Conservation (phyloP, 2,113 vertebrate species). For the Rutilus rutilus region DNA sequence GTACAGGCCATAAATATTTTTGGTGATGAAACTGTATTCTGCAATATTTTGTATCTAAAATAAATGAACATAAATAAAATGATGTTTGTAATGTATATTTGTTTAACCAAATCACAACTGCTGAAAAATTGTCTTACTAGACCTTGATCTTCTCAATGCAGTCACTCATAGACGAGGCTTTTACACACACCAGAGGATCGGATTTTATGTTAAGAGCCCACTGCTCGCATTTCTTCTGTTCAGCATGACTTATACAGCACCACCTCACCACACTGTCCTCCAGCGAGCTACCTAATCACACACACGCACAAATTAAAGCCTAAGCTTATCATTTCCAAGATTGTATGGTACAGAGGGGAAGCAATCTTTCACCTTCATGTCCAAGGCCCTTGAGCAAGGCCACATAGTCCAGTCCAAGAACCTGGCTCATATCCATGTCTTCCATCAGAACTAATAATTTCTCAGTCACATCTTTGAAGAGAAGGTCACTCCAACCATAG, state of each 20-base stretch:
- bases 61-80: background rate
- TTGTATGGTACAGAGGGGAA: background rate
- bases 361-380: slow-evolving; percentile 81
- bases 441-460: slow-evolving; percentile 77
- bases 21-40: background rate
- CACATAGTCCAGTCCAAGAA: slow-evolving; percentile 87
- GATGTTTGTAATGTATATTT: background rate
- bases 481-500: slow-evolving; percentile 80
- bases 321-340: background rate
- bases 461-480: slow-evolving; percentile 83
- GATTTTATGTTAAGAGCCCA: slow-evolving; percentile 88
- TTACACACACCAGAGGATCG: slow-evolving; percentile 84
- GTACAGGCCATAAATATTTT: background rate
- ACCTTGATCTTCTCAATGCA: slow-evolving; percentile 91
- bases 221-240: slow-evolving; percentile 86
- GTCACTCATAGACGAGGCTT: slow-evolving; percentile 79
- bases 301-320: slow-evolving; percentile 36
- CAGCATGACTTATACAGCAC: slow-evolving; percentile 89
- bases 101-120: background rate
- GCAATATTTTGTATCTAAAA: background rate
- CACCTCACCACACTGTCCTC: slow-evolving; percentile 88
- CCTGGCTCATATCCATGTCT: slow-evolving; percentile 79
- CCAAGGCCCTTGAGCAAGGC: slow-evolving; percentile 87
- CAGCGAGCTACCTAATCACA: slow-evolving; percentile 82
- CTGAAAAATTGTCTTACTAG: slow-evolving; percentile 46